Evolutionary conservation across 2,113 vertebrate genomes (phyloP).

Genomic region (Agelaius tricolor): DNA sequence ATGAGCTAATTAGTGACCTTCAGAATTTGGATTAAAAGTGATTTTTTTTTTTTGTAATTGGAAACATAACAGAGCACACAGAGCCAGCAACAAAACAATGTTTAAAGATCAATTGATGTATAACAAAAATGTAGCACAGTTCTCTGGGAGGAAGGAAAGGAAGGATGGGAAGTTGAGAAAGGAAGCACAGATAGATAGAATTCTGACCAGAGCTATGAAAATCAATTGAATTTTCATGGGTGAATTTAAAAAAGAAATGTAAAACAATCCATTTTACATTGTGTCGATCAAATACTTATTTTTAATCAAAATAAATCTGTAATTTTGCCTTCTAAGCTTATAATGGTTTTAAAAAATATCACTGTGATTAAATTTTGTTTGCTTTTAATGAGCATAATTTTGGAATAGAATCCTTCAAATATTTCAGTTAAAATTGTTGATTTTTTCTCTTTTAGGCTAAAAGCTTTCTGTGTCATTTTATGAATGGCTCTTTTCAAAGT

Average conservation of each 20-base stretch:
- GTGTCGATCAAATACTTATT: background rate
- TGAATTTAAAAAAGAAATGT: background rate
- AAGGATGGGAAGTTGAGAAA: background rate
- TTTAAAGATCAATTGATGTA: background rate
- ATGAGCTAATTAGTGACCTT: constrained; percentile 1
- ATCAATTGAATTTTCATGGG: background rate
- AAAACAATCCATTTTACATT: background rate
- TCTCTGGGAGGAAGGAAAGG: background rate
- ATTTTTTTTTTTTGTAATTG: background rate
- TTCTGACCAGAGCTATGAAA: background rate
- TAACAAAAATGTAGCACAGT: background rate
- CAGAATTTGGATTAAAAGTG: constrained; percentile 11
- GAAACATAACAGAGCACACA: background rate
- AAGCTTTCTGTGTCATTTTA: background rate
- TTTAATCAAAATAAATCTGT: background rate
- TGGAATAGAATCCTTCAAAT: background rate
- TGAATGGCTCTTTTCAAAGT: background rate
- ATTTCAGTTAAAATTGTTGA: background rate
- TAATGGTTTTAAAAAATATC: background rate
- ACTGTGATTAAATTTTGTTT: background rate
- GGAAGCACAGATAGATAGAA: background rate
- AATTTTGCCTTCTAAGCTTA: background rate
- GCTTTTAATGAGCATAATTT: background rate
- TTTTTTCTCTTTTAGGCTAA: background rate
- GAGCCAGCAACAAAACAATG: background rate